Evolutionary conservation across 2,113 vertebrate species (phyloP).

Genomic region (Prochilodus magdalenae): DNA sequence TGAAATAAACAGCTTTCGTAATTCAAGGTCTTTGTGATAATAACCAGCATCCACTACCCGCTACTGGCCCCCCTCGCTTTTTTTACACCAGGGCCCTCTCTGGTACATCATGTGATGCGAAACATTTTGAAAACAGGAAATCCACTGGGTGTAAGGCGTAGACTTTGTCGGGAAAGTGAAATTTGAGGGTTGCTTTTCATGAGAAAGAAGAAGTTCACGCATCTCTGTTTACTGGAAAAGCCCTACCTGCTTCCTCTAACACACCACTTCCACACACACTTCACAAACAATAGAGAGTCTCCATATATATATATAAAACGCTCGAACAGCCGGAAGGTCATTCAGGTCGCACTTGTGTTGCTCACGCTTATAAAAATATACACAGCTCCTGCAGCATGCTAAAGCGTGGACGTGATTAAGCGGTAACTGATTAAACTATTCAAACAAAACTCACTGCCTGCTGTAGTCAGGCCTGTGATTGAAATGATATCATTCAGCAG

Average conservation of each 20-base stretch:
- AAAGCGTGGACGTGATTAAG: neutral
- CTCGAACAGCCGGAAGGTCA: slow-evolving; percentile 32
- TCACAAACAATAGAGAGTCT: slow-evolving; percentile 44
- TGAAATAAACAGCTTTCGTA: slow-evolving; percentile 1
- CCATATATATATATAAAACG: slow-evolving; percentile 19
- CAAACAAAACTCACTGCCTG: neutral
- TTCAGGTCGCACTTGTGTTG: neutral
- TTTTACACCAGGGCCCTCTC: slow-evolving; percentile 2
- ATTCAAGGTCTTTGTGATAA: neutral
- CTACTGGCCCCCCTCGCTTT: neutral
- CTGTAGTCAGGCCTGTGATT: neutral
- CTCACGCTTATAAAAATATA: slow-evolving; percentile 19
- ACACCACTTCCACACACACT: slow-evolving; percentile 36
- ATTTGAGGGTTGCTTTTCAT: slow-evolving; percentile 53
- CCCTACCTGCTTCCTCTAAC: slow-evolving; percentile 42
- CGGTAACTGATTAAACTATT: neutral
- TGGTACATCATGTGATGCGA: slow-evolving; percentile 21
- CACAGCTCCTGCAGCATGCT: neutral
- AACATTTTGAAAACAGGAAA: slow-evolving; percentile 59
- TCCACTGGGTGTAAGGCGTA: slow-evolving; percentile 44
- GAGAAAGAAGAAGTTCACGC: slow-evolving; percentile 60
- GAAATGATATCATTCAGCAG: neutral
- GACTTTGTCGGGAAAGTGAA: slow-evolving; percentile 56
- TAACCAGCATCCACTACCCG: neutral
- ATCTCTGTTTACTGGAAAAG: slow-evolving; percentile 56